phyloP scores from a whole-genome alignment of 92 coral and sea anemone genomes.

The Micromussa lordhowensis region DNA sequence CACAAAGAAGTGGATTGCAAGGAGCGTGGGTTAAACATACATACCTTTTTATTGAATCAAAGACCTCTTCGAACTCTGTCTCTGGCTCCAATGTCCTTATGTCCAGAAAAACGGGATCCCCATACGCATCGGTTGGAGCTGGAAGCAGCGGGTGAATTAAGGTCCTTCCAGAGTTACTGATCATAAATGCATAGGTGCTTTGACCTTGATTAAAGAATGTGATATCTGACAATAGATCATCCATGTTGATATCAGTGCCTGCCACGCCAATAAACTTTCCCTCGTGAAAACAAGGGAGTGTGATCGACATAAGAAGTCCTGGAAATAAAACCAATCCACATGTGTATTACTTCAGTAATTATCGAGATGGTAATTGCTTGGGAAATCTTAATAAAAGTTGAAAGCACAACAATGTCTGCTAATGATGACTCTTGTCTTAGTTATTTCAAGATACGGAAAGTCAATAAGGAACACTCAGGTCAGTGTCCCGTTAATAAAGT shows the following conservation, averaged over 20 bases:
- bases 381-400: no score
- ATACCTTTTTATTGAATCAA: constrained; percentile 57
- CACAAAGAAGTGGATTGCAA: no score
- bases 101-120: constrained; percentile 44
- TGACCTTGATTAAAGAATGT: constrained; percentile 58
- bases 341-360: no score
- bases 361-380: no score
- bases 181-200: constrained; percentile 62
- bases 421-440: no score
- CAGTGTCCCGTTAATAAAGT: no score
- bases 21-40: not conserved
- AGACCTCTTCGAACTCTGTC: constrained; percentile 25
- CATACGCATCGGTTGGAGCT: constrained; percentile 41
- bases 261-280: constrained; percentile 69
- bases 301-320: constrained; percentile 70
- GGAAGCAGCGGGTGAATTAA: constrained; percentile 64
- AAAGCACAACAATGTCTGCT: no score
- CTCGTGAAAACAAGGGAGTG: constrained; percentile 60
- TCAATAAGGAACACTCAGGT: no score
- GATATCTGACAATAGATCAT: constrained; percentile 63
- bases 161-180: constrained; percentile 52
- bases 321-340: not conserved
- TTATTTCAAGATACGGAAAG: no score
- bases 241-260: constrained; percentile 66
- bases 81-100: constrained; percentile 59